Base-by-base conservation (phyloP, 2,113 vertebrate species). In the Planiliza haematocheilus region DNA sequence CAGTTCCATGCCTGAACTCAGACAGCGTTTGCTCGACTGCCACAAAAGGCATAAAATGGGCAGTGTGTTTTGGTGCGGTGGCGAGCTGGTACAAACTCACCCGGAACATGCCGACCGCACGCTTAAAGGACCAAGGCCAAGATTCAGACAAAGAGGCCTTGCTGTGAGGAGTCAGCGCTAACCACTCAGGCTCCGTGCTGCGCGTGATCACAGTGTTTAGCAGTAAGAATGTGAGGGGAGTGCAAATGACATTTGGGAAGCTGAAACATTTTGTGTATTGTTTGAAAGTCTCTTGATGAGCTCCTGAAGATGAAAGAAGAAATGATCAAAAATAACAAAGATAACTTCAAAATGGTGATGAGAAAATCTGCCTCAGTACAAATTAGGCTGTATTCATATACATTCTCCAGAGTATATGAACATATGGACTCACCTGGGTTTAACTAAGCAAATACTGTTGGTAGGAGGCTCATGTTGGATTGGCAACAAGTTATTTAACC, bases 31-130 rank as follows among this genome's bases (percentile, higher is more conserved):
- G 49, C 65, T 43, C 24, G 16, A 62, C 21, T 10, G 43, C 60
- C 24, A 48, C 21, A 55, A 37, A 45, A 55, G 17, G 50, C 49
- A 12, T 64, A 10, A 64, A 55, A 64, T 49, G 17, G 9, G 21
- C 16, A 59, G 13, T 3, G 13, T 51, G 51, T 59, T 72, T 64
- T 79, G 13, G 12, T 63, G 57, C 48, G 63, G 75, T 65, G 39
- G 49, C 38, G 51, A 79, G 61, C 63, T 76, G 67, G 57, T 57
- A 82, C 62, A 52, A 62, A 68, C 18, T 41, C 71, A 53, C 7
- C 17, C 16, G 69, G 8, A 51, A 52, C 43, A 68, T 46, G 34
- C 62, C 63, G 38, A 75, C 36, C n/a, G 20, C 21, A 62, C 59
- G 61, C 37, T 66, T 10, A 3, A 24, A 63, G 58, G 51, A 59